A percentile compares a stretch with the other conserved stretches of the same genome.
phyloP scores from a whole-genome alignment of 2,888 invertebrate species.

The Adelognathus sp. region DNA sequence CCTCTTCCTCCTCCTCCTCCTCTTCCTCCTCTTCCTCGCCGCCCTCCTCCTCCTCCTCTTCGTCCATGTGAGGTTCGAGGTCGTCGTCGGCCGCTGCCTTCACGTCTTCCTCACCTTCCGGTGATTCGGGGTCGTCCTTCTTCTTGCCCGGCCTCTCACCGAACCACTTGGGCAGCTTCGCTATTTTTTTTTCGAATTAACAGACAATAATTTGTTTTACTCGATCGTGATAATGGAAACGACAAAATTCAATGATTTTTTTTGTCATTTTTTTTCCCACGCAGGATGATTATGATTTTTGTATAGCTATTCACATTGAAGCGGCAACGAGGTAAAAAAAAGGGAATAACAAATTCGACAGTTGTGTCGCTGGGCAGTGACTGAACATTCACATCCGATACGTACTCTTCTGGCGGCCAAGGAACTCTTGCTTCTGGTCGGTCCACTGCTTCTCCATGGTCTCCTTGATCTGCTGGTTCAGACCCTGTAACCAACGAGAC shows the following conservation, averaged over 20 bases:
- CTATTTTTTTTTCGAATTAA: constrained; percentile 81
- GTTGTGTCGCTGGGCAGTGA: constrained; percentile 12
- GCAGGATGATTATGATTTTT: too few relatives aligned
- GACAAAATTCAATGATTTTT: neutral
- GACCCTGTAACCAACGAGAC: constrained; percentile 86
- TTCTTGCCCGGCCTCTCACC: constrained; percentile 97
- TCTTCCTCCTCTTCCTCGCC: constrained; percentile 88
- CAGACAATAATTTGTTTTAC: neutral
- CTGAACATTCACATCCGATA: constrained; percentile 69
- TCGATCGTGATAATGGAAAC: neutral
- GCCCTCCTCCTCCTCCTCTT: constrained; percentile 88
- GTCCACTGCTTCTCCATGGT: constrained; percentile 93
- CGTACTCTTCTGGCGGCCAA: constrained; percentile 95
- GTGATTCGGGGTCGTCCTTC: constrained; percentile 93
- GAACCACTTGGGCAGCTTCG: constrained; percentile 97
- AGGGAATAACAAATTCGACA: constrained; percentile 41
- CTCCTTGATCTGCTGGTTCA: constrained; percentile 92
- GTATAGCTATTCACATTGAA: too few relatives aligned
- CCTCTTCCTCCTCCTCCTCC: constrained; percentile 83
- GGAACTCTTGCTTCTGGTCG: constrained; percentile 93
- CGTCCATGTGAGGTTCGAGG: constrained; percentile 86
- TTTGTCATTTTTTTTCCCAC: neutral
- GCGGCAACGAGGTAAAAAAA: constrained; percentile 17
- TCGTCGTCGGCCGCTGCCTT: constrained; percentile 89
- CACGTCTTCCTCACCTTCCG: constrained; percentile 94